Percentiles rank a stretch among this genome's conserved stretches.
Conservation (phyloP, 1,140 invertebrate genomes). For the Drosophila mayri region DNA sequence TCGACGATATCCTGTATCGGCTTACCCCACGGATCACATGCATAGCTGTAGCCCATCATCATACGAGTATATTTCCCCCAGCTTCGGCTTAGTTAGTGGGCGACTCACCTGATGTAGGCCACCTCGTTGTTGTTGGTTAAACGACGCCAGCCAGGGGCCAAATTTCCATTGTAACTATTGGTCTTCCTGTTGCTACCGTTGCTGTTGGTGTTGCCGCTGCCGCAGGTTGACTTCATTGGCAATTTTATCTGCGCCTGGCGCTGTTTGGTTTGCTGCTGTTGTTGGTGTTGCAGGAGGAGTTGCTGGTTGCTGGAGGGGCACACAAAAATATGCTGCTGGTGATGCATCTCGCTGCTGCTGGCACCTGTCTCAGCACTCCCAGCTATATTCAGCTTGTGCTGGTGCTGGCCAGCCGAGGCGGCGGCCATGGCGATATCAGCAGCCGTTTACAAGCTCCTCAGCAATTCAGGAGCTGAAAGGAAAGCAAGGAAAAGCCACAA, state of each 20-base stretch:
- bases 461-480: conserved; percentile 59
- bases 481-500: conserved; percentile 6
- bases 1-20: conserved; percentile 30
- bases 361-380: conserved; percentile 61
- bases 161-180: conserved; percentile 73
- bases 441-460: conserved; percentile 57
- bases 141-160: conserved; percentile 84
- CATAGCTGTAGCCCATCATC: background rate
- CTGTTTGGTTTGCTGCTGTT: conserved; percentile 58
- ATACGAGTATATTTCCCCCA: conserved; percentile 12
- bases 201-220: conserved; percentile 26
- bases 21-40: background rate
- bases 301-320: conserved; percentile 62
- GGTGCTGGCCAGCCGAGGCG: conserved; percentile 79
- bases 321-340: conserved; percentile 65
- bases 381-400: conserved; percentile 75
- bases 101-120: conserved; percentile 84
- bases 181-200: conserved; percentile 35
- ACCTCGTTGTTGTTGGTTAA: conserved; percentile 81
- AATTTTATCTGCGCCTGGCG: conserved; percentile 67
- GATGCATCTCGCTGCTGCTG: conserved; percentile 55
- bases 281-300: conserved; percentile 50
- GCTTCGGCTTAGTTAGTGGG: background rate
- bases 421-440: conserved; percentile 79
- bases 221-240: conserved; percentile 52